phyloP scores from a whole-genome alignment of 37 sponge, comb jelly and placozoan genomes.

The Spongia lamella region DNA sequence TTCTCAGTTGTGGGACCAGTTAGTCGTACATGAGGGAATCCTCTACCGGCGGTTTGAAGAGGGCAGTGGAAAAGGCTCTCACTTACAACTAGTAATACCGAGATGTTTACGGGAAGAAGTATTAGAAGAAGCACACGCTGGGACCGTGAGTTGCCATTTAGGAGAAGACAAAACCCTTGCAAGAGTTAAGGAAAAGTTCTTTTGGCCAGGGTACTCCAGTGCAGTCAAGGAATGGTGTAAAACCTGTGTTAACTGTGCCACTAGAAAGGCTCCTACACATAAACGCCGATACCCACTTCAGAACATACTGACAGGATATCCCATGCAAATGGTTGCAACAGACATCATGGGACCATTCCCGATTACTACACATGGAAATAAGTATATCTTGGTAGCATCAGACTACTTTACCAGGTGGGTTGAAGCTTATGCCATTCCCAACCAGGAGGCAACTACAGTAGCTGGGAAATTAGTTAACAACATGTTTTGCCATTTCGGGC shows the following conservation, averaged over 20 bases:
- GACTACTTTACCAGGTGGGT: too few relatives aligned
- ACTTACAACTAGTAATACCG: conserved; percentile 10
- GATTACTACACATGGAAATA: too few relatives aligned
- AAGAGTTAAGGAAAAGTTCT: too few relatives aligned
- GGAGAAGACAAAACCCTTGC: conserved; percentile 16
- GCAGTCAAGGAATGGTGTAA: neutral
- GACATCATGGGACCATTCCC: too few relatives aligned
- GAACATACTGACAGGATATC: too few relatives aligned
- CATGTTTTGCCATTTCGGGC: neutral
- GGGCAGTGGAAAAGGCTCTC: neutral
- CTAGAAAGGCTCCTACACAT: too few relatives aligned
- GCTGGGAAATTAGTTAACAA: neutral
- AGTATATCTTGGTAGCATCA: too few relatives aligned
- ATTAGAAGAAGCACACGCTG: conserved; percentile 10
- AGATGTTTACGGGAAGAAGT: neutral
- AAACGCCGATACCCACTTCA: too few relatives aligned
- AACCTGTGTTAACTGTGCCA: too few relatives aligned
- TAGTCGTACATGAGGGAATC: conserved; percentile 6
- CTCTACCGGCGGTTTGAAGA: conserved; percentile 5
- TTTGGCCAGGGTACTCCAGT: too few relatives aligned
- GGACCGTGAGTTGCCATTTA: conserved; percentile 12
- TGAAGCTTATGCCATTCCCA: neutral
- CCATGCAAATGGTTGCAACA: too few relatives aligned
- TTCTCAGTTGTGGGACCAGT: conserved; percentile 17
- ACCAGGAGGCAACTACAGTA: conserved; percentile 8